A percentile compares a stretch with the other conserved stretches of the same genome.
phyloP scores from a whole-genome alignment of 2,113 vertebrate genomes.

The Rhodinocichla rosea region DNA sequence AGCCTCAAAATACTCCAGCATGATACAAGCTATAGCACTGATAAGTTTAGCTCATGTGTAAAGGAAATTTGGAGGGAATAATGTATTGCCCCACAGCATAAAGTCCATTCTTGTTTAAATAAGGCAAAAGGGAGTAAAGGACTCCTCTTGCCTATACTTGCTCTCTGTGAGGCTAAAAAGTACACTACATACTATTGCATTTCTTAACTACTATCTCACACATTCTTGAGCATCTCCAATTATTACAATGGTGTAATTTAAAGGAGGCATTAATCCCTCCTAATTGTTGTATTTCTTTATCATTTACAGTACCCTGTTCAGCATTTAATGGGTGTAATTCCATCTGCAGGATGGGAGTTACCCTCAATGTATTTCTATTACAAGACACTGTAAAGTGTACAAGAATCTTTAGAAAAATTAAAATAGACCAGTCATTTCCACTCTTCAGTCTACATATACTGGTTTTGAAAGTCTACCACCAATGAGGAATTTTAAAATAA shows the following conservation, averaged over 20 bases:
- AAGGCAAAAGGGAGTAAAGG: background rate
- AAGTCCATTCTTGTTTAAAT: background rate
- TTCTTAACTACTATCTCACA: background rate
- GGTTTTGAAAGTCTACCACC: background rate
- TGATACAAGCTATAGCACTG: background rate
- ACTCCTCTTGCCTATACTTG: background rate
- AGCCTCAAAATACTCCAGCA: background rate
- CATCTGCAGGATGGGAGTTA: background rate
- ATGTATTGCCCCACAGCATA: fast-evolving
- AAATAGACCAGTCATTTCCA: background rate
- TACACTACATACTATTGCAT: background rate
- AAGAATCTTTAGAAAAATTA: background rate
- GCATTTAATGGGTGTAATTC: background rate
- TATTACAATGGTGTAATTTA: background rate
- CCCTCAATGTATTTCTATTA: background rate
- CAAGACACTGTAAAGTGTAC: background rate
- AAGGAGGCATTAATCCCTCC: background rate
- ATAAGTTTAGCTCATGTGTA: background rate
- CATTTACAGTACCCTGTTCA: background rate
- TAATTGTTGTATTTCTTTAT: background rate
- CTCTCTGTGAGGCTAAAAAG: background rate
- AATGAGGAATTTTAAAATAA: background rate
- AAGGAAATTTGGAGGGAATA: background rate
- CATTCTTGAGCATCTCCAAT: background rate
- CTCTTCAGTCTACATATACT: background rate